A percentile compares a stretch with the other conserved stretches of the same genome.
phyloP scores from a whole-genome alignment of 2,888 invertebrate genomes.

The Drosophila barbarae region DNA sequence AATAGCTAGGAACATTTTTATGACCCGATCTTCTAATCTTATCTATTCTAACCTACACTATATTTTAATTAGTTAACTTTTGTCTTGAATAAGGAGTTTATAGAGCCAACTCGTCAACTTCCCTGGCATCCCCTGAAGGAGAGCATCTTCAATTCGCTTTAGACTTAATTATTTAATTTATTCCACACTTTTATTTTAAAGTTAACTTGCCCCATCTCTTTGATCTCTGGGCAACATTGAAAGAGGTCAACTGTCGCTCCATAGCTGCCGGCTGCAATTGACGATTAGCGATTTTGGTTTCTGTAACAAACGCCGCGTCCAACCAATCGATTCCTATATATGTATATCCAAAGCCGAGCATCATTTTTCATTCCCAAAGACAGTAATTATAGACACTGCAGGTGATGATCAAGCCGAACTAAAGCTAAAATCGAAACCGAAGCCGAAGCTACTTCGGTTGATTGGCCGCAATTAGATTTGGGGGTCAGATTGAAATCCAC shows the following conservation, averaged over 20 bases:
- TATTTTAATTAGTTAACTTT: not conserved
- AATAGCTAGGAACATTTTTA: constrained; percentile 1
- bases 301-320: constrained; percentile 42
- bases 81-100: not conserved
- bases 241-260: constrained; percentile 54
- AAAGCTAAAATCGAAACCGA: constrained; percentile 17
- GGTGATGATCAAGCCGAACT: constrained; percentile 42
- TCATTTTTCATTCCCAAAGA: constrained; percentile 52
- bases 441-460: constrained; percentile 40
- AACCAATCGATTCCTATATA: constrained; percentile 6
- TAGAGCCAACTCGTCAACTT: not conserved
- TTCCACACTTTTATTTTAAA: not conserved
- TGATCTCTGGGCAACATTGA: constrained; percentile 36
- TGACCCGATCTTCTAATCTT: not conserved
- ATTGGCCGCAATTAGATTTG: constrained; percentile 56
- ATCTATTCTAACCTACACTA: no score
- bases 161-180: not conserved
- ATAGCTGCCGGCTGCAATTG: constrained; percentile 55
- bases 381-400: constrained; percentile 53
- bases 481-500: constrained; percentile 33
- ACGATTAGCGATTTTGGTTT: constrained; percentile 53
- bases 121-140: not conserved
- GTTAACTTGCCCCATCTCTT: constrained; percentile 25
- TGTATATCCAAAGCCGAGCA: constrained; percentile 22
- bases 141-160: not conserved